Conservation (phyloP, 2,113 vertebrate species). For the Gobiocypris rarus region DNA sequence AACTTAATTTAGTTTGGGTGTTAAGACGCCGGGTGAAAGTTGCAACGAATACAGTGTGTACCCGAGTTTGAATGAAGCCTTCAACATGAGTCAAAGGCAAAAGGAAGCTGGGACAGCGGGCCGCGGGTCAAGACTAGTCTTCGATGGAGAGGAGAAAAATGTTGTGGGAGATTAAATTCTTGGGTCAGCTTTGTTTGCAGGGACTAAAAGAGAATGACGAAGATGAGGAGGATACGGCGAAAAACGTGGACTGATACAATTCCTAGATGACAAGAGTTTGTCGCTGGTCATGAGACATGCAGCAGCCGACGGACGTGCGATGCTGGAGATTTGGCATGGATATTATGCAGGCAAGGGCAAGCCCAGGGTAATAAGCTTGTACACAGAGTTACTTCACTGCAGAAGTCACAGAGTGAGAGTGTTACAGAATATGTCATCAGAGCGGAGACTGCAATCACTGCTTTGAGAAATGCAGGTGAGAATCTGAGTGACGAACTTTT, state of each 20-base stretch:
- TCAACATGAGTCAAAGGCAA: too few relatives aligned
- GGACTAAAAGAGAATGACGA: background rate
- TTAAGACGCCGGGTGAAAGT: too few relatives aligned
- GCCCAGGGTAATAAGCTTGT: slow-evolving; percentile 36
- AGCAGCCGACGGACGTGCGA: slow-evolving; percentile 17
- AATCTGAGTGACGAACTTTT: slow-evolving; percentile 14
- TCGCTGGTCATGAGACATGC: slow-evolving; percentile 32
- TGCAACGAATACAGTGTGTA: background rate
- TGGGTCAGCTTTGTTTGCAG: background rate
- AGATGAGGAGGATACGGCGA: background rate
- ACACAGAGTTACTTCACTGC: slow-evolving; percentile 38
- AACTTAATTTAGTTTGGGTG: too few relatives aligned
- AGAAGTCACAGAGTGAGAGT: background rate
- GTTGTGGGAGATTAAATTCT: background rate
- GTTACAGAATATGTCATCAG: slow-evolving; percentile 46
- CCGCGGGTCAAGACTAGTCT: background rate
- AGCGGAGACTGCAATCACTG: slow-evolving; percentile 32
- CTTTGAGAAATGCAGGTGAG: slow-evolving; percentile 20
- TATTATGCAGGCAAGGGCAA: slow-evolving; percentile 41
- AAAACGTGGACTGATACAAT: slow-evolving; percentile 30
- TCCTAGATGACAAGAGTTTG: slow-evolving; percentile 37
- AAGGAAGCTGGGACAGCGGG: too few relatives aligned
- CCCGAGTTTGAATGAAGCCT: background rate
- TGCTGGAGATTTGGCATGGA: background rate
- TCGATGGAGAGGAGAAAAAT: background rate